phyloP scores from a whole-genome alignment of 2,113 vertebrate genomes.

The Onychorhynchus coronatus region DNA sequence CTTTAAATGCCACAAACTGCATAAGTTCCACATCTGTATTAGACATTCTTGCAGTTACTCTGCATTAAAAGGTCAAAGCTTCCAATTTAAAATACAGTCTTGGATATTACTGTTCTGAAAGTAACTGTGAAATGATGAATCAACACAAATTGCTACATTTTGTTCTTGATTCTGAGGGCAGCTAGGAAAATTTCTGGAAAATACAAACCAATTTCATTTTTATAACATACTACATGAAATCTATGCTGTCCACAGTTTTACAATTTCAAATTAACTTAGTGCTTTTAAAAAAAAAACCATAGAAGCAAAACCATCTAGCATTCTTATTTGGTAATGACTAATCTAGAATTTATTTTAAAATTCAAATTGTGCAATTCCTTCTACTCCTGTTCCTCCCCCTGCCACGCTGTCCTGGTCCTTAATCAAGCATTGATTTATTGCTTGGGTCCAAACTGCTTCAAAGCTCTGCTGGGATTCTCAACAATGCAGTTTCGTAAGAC shows the following conservation, averaged over 20 bases:
- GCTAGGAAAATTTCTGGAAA: neutral
- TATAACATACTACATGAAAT: neutral
- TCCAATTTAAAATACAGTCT: neutral
- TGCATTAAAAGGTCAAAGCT: neutral
- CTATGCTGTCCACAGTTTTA: neutral
- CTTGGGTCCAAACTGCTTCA: neutral
- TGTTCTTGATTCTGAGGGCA: neutral
- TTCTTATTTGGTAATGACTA: neutral
- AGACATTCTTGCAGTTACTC: neutral
- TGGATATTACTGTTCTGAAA: neutral
- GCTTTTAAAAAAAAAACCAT: neutral
- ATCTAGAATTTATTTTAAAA: neutral
- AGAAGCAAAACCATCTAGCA: neutral
- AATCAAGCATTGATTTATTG: neutral
- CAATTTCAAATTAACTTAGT: neutral
- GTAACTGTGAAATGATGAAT: neutral
- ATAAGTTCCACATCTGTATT: neutral
- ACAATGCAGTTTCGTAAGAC: neutral
- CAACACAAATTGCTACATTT: neutral
- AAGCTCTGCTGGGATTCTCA: neutral
- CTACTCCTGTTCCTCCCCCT: neutral
- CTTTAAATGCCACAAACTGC: neutral
- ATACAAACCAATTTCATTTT: neutral
- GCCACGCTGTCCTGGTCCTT: rapidly evolving
- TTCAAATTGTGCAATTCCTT: neutral